phyloP scores from a whole-genome alignment of 2,797 vertebrate species.

The Potorous gilbertii region DNA sequence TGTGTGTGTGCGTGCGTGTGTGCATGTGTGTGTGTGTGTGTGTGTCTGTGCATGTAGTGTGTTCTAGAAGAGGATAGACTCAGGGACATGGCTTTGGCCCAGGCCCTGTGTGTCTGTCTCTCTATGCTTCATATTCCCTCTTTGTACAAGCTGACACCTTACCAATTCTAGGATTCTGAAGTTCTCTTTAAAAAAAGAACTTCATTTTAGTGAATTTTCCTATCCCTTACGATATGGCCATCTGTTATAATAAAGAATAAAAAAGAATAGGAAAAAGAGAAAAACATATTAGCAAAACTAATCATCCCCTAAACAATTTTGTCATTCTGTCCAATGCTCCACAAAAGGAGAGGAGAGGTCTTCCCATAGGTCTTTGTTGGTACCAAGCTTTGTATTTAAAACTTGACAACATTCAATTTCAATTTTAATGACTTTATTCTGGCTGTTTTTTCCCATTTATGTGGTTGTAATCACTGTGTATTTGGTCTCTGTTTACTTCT shows the following conservation, averaged over 20 bases:
- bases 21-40: too few species aligned
- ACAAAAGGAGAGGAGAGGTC: neutral
- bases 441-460: neutral
- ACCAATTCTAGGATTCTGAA: neutral
- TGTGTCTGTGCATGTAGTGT: neutral
- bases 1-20: too few species aligned
- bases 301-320: neutral
- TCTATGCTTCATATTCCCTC: neutral
- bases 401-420: neutral
- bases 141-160: too few species aligned
- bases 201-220: too few species aligned
- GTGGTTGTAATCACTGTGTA: neutral
- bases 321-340: neutral
- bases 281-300: neutral
- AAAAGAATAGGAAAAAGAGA: neutral
- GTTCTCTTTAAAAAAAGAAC: too few species aligned
- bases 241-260: neutral
- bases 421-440: neutral
- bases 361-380: neutral
- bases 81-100: neutral
- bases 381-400: neutral
- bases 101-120: neutral
- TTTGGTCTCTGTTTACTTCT: neutral
- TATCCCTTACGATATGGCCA: neutral
- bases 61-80: neutral